Conservation (phyloP, 2,888 invertebrate genomes). For the Linnaemya vulpina region DNA sequence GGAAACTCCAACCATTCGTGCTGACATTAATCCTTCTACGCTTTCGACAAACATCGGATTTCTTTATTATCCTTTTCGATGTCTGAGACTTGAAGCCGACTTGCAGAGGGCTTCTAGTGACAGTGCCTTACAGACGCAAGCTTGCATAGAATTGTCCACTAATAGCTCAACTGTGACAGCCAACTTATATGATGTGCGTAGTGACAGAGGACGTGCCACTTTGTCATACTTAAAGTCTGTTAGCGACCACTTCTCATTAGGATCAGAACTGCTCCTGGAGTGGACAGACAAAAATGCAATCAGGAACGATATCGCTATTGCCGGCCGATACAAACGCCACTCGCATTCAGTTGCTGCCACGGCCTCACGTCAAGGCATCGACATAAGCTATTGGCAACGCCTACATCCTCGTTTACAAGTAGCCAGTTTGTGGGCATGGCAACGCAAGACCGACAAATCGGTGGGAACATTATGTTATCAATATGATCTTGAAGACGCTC, state of each 20-base stretch:
- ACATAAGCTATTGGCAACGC: constrained; percentile 82
- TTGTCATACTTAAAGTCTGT: constrained; percentile 80
- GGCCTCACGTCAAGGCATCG: constrained; percentile 79
- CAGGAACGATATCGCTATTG: constrained; percentile 78
- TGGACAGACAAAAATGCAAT: constrained; percentile 77
- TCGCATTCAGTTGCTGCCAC: constrained; percentile 79
- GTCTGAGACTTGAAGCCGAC: constrained; percentile 77
- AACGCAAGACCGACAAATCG: constrained; percentile 77
- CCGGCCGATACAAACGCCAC: constrained; percentile 77
- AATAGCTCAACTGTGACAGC: constrained; percentile 78
- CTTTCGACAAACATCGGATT: constrained; percentile 80
- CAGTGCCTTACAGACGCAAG: constrained; percentile 75
- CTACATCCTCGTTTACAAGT: constrained; percentile 80
- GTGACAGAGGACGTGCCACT: constrained; percentile 78
- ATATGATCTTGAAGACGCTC: constrained; percentile 79
- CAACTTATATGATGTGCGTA: constrained; percentile 79
- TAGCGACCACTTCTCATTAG: constrained; percentile 78
- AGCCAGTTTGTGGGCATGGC: constrained; percentile 80
- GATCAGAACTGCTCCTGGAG: constrained; percentile 80
- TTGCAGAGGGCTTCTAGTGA: constrained; percentile 77
- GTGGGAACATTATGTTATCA: constrained; percentile 82
- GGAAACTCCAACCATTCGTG: constrained; percentile 81
- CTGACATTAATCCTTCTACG: constrained; percentile 82
- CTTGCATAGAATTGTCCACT: constrained; percentile 77
- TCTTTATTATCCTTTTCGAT: constrained; percentile 79